Conservation (phyloP, 2,888 invertebrate genomes). For the Hofmannophila pseudospretella region DNA sequence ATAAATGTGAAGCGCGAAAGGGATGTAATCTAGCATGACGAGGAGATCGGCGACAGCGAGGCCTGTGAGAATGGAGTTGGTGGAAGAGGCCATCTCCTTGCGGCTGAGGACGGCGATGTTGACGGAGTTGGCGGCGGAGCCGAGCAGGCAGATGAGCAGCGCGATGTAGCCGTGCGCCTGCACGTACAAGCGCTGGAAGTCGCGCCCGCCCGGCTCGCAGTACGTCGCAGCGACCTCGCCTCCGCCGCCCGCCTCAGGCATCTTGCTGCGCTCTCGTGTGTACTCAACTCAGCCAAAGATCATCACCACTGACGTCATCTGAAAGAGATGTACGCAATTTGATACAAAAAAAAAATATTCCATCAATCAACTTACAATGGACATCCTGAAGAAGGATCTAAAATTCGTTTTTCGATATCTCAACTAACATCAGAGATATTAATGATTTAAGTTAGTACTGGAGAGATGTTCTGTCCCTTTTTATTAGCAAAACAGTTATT, state of each 20-base stretch:
- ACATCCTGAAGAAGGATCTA: too few relatives aligned
- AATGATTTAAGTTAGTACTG: too few relatives aligned
- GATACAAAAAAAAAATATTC: too few relatives aligned
- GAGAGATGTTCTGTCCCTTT: too few relatives aligned
- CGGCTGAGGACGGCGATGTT: slow-evolving; percentile 94
- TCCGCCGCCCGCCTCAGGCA: slow-evolving; percentile 16
- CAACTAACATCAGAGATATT: too few relatives aligned
- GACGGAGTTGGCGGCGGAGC: slow-evolving; percentile 91
- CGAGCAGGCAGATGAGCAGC: slow-evolving; percentile 91
- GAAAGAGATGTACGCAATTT: too few relatives aligned
- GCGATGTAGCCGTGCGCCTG: slow-evolving; percentile 91
- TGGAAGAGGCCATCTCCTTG: slow-evolving; percentile 93
- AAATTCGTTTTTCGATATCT: too few relatives aligned
- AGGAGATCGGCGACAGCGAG: slow-evolving; percentile 94
- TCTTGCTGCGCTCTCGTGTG: background rate
- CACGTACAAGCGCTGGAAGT: slow-evolving; percentile 81
- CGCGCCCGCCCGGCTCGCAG: slow-evolving; percentile 75
- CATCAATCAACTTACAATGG: too few relatives aligned
- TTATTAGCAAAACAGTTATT: too few relatives aligned
- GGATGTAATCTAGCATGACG: slow-evolving; percentile 96
- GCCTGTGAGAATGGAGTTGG: slow-evolving; percentile 94
- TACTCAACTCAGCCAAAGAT: too few relatives aligned
- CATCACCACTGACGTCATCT: too few relatives aligned
- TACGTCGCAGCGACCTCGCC: slow-evolving; percentile 39
- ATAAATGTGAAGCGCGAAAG: slow-evolving; percentile 89